phyloP scores from a whole-genome alignment of 2,888 invertebrate species.

The Eilema sororculum region DNA sequence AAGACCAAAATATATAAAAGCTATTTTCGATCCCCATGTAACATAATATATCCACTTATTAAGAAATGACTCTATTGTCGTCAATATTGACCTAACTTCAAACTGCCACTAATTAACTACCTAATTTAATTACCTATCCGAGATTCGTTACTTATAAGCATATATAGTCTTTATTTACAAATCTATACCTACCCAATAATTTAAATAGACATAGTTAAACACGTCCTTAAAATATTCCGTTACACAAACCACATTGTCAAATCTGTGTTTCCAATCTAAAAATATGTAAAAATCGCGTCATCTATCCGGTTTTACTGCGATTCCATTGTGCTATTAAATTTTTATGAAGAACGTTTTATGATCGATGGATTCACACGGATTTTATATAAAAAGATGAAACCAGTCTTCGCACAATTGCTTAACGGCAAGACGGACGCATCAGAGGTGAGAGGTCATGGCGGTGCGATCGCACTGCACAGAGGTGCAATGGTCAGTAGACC shows the following conservation, averaged over 20 bases:
- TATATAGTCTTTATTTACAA: background rate
- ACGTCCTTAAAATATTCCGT: slow-evolving; percentile 1
- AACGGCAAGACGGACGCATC: slow-evolving; percentile 62
- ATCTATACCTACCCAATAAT: background rate
- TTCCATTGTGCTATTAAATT: slow-evolving; percentile 53
- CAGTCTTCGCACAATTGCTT: slow-evolving; percentile 72
- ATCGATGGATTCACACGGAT: slow-evolving; percentile 71
- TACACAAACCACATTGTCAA: slow-evolving; percentile 26
- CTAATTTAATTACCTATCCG: background rate
- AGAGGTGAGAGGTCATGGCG: slow-evolving; percentile 74
- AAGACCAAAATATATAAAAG: background rate
- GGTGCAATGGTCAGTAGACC: slow-evolving; percentile 53
- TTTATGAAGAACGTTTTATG: slow-evolving; percentile 53
- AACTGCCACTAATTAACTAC: no score
- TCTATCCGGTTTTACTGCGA: slow-evolving; percentile 60
- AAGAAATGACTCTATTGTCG: background rate
- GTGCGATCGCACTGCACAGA: slow-evolving; percentile 47
- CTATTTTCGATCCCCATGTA: background rate
- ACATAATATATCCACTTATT: background rate
- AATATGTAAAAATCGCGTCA: slow-evolving; percentile 53
- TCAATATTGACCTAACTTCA: background rate
- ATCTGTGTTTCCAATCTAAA: slow-evolving; percentile 48
- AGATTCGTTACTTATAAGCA: background rate
- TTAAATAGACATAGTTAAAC: background rate
- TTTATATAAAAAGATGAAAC: slow-evolving; percentile 57